These are phyloP conservation scores for Drosophila subobscura DNA, from an alignment of 1,140 invertebrate species.

Conservation along the genomic window DNA sequence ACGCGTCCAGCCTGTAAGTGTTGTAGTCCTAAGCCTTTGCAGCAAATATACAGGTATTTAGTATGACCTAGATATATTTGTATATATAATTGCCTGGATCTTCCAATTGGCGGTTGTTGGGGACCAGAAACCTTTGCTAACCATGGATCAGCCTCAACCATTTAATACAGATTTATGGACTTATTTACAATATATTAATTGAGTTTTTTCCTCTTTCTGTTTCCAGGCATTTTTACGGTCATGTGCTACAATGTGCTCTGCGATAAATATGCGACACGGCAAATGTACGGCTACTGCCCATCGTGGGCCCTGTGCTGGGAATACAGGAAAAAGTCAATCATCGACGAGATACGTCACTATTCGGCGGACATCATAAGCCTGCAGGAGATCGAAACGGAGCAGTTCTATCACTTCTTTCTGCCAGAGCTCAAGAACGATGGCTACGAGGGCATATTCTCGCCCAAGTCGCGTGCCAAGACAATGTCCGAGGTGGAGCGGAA, in stretches of 20 bases:
- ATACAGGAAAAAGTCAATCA: conserved; percentile 98
- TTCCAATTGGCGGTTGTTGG: no score
- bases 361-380: conserved; percentile 99
- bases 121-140: no score
- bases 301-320: conserved; percentile 99
- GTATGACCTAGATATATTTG: no score
- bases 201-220: conserved; percentile 16
- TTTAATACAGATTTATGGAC: no score
- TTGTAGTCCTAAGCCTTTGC: conserved; percentile 21
- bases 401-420: conserved; percentile 98
- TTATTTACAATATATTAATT: no score
- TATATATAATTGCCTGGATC: no score
- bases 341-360: conserved; percentile 98
- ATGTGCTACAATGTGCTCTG: conserved; percentile 99
- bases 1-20: conserved; percentile 94
- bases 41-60: conserved; percentile 1
- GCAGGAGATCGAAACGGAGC: conserved; percentile 99
- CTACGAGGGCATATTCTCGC: conserved; percentile 99
- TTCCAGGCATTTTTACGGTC: conserved; percentile 96
- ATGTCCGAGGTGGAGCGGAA: conserved; percentile 98
- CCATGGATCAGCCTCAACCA: no score
- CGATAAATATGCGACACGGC: conserved; percentile 98
- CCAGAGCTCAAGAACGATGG: conserved; percentile 96
- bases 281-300: conserved; percentile 99
- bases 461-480: conserved; percentile 98